These are phyloP conservation scores for Hydractinia echinata DNA, from an alignment of 30 jellyfish, hydroid and myxozoan species.

Conservation along the genomic window DNA sequence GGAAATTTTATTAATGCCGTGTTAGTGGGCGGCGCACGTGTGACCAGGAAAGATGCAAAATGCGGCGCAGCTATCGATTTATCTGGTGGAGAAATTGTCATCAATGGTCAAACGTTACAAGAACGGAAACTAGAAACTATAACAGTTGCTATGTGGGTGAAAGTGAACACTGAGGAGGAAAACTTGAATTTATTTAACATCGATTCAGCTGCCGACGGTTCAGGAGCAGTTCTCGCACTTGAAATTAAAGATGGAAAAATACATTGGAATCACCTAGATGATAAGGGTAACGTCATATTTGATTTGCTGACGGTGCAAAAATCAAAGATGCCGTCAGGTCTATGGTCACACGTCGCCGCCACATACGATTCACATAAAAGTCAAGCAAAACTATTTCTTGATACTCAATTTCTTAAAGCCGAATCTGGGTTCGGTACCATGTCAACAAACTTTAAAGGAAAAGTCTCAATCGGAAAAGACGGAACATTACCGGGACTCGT, in stretches of 20 bases:
- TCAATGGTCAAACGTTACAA: conserved; percentile 68
- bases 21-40: conserved; percentile 89
- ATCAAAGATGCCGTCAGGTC: conserved; percentile 89
- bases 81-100: conserved; percentile 82
- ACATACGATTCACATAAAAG: conserved; percentile 74
- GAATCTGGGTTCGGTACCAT: conserved; percentile 81
- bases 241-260: conserved; percentile 89
- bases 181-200: conserved; percentile 71
- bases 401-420: conserved; percentile 68
- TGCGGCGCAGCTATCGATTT: conserved; percentile 95
- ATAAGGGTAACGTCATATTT: conserved; percentile 54
- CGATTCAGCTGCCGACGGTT: conserved; percentile 59
- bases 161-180: conserved; percentile 74
- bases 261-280: conserved; percentile 92
- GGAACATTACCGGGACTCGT: conserved; percentile 93
- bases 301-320: conserved; percentile 71
- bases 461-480: conserved; percentile 85
- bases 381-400: conserved; percentile 76
- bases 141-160: conserved; percentile 97
- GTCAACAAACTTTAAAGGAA: conserved; percentile 83
- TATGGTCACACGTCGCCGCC: conserved; percentile 98
- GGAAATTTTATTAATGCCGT: conserved; percentile 67
- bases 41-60: conserved; percentile 73
- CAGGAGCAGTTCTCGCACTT: conserved; percentile 72
- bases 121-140: conserved; percentile 66